Percentiles rank a stretch among this genome's conserved stretches.
Conservation (phyloP, 2,797 vertebrate genomes). For the Todus mexicanus region DNA sequence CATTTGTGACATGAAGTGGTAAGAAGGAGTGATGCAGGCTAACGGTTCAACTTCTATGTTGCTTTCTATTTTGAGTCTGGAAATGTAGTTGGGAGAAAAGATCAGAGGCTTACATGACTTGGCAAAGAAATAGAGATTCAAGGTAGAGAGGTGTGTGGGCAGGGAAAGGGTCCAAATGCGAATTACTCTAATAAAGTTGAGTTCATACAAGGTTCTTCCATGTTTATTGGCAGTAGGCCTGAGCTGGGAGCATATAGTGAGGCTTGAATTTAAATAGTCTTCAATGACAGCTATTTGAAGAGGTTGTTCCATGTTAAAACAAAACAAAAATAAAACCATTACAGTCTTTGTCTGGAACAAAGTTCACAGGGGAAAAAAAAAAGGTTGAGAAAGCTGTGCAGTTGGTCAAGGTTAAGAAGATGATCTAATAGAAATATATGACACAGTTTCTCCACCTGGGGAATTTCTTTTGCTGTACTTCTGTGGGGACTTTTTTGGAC, state of each 20-base stretch:
- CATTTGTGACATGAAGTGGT: not conserved
- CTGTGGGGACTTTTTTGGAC: not conserved
- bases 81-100: not conserved
- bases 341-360: not conserved
- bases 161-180: not conserved
- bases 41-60: not conserved
- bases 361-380: not conserved
- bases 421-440: not conserved
- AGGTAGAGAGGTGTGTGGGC: not conserved
- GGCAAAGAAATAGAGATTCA: not conserved
- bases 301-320: not conserved
- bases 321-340: not conserved
- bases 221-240: not conserved
- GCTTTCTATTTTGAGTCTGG: not conserved
- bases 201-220: not conserved
- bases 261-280: not conserved
- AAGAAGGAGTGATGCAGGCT: not conserved
- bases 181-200: not conserved
- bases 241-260: not conserved
- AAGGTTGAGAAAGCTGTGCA: not conserved
- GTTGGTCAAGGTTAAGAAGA: not conserved
- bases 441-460: not conserved
- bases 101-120: not conserved
- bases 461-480: not conserved
- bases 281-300: not conserved